Evolutionary conservation across 1,140 invertebrate species (phyloP).

Genomic region (Trichonephila clavata): DNA sequence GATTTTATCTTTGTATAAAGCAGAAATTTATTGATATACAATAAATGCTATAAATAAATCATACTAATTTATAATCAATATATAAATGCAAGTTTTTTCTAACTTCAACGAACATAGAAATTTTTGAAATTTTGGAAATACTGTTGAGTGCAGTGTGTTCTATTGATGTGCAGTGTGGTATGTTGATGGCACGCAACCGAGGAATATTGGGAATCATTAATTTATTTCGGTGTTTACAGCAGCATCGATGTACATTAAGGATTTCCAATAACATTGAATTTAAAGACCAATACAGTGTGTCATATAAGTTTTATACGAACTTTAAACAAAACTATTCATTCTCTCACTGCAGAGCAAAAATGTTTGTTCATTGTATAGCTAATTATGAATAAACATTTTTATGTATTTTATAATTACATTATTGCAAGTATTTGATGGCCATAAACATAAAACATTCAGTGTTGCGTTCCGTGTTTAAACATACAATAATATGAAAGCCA

Average conservation of each 20-base stretch:
- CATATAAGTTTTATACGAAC: background rate
- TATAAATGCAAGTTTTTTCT: background rate
- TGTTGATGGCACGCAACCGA: background rate
- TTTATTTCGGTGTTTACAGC: conserved; percentile 27
- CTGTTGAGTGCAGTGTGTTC: background rate
- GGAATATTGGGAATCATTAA: conserved; percentile 19
- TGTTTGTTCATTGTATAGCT: too few species aligned
- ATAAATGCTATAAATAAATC: too few species aligned
- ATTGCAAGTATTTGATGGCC: too few species aligned
- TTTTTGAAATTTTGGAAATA: background rate
- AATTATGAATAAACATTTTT: too few species aligned
- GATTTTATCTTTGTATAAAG: too few species aligned
- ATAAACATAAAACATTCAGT: too few species aligned
- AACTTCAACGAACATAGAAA: background rate
- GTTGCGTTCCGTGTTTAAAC: too few species aligned
- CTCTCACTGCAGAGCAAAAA: too few species aligned
- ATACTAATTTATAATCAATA: too few species aligned
- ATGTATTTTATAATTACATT: too few species aligned
- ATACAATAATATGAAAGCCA: too few species aligned
- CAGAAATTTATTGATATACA: too few species aligned
- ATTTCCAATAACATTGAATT: conserved; percentile 24
- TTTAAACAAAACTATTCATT: background rate
- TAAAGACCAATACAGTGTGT: background rate
- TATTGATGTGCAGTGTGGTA: background rate
- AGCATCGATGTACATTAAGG: conserved; percentile 27